Evolutionary conservation across 2,113 vertebrate genomes (phyloP).

Genomic region (Agapornis roseicollis): DNA sequence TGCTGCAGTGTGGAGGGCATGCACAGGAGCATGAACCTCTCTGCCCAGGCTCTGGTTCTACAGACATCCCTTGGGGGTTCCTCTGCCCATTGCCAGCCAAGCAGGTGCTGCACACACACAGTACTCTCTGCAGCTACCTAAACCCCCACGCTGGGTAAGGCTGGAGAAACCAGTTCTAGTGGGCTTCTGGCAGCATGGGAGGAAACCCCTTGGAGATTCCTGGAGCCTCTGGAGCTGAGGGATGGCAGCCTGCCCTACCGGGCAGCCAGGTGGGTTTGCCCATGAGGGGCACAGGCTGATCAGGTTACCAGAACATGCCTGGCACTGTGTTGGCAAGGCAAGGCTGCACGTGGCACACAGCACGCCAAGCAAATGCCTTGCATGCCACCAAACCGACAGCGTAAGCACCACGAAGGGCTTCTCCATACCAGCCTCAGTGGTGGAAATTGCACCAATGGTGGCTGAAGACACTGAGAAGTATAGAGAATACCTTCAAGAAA

Average conservation of each 20-base stretch:
- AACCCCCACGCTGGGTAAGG: background rate
- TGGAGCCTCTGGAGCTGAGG: background rate
- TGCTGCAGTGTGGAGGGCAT: rapidly evolving
- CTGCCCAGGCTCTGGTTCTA: background rate
- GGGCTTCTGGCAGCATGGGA: background rate
- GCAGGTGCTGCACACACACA: background rate
- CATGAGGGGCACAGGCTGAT: background rate
- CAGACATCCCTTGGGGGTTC: background rate
- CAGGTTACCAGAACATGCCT: background rate
- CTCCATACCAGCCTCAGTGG: background rate
- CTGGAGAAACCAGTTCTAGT: background rate
- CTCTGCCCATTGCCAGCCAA: background rate
- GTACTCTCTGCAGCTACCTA: background rate
- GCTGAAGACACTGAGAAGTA: background rate
- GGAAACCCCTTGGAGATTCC: background rate
- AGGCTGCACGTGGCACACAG: background rate
- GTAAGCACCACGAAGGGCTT: background rate
- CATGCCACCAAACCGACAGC: background rate
- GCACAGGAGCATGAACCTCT: background rate
- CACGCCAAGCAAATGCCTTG: conserved; percentile 29
- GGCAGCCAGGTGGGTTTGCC: conserved; percentile 24
- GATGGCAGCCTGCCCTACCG: background rate
- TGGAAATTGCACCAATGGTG: rapidly evolving
- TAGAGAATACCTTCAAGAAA: background rate
- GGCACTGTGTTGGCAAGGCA: background rate